These are phyloP conservation scores for Athene noctua DNA, from an alignment of 2,113 vertebrate genomes.

Conservation along the genomic window DNA sequence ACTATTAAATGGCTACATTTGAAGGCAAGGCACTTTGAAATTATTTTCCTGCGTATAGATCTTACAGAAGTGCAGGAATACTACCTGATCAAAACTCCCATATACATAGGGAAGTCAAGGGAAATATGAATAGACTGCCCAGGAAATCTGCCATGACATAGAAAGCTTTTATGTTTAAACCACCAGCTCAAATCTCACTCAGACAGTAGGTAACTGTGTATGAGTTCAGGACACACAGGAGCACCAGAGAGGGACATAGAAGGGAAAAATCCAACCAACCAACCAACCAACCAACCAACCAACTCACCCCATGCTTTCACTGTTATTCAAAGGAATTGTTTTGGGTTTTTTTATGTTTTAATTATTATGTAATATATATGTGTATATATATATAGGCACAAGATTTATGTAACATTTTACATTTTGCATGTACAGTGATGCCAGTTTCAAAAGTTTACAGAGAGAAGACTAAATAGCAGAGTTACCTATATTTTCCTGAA, in stretches of 20 bases:
- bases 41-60: background rate
- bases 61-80: background rate
- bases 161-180: background rate
- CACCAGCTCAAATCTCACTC: background rate
- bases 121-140: background rate
- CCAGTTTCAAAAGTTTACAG: background rate
- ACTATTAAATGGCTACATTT: background rate
- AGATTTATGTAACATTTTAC: background rate
- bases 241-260: rapidly evolving
- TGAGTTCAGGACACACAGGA: background rate
- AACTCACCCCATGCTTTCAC: background rate
- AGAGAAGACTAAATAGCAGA: background rate
- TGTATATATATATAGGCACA: background rate
- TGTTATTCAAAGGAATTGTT: background rate
- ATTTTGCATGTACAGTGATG: background rate
- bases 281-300: too few species aligned
- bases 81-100: background rate
- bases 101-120: background rate
- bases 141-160: background rate
- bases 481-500: background rate
- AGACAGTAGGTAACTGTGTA: background rate
- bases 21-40: background rate
- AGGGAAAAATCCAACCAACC: background rate
- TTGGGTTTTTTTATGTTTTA: background rate
- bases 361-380: background rate